A percentile compares a stretch with the other conserved stretches of the same genome.
phyloP scores from a whole-genome alignment of 2,113 vertebrate species.

The Rhegmatorhina hoffmannsi region DNA sequence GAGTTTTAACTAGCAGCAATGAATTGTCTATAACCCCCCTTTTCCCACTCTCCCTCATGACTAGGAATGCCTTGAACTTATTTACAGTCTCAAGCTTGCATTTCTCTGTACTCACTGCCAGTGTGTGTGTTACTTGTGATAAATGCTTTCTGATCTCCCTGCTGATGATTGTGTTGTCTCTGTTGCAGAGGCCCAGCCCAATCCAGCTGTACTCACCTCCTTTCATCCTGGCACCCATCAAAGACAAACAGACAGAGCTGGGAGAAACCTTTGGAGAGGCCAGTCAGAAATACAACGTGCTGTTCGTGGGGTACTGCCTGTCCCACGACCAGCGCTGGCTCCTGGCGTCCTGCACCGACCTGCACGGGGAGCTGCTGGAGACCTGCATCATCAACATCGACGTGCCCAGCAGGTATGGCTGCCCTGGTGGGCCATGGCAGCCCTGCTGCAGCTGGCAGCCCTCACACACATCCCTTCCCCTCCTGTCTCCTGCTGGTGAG shows the following conservation, averaged over 20 bases:
- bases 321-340: constrained; percentile 98
- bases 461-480: not conserved
- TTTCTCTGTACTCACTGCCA: not conserved
- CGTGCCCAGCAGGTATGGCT: constrained; percentile 85
- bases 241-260: constrained; percentile 89
- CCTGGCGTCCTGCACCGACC: constrained; percentile 95
- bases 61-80: not conserved
- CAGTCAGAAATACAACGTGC: constrained; percentile 90
- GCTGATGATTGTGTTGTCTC: not conserved
- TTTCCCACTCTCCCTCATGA: not conserved
- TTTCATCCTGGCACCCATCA: constrained; percentile 90
- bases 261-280: constrained; percentile 91
- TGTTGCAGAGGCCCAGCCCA: constrained; percentile 85
- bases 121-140: not conserved
- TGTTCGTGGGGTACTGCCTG: constrained; percentile 95
- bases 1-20: not conserved
- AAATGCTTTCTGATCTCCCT: not conserved
- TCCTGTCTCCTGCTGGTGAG: not conserved
- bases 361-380: constrained; percentile 93
- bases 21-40: not conserved
- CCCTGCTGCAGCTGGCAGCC: not conserved
- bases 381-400: constrained; percentile 95
- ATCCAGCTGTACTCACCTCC: constrained; percentile 91
- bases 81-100: not conserved
- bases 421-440: not conserved